Base-by-base conservation (phyloP, 2,888 invertebrate genomes). In the Synergus umbraculus region DNA sequence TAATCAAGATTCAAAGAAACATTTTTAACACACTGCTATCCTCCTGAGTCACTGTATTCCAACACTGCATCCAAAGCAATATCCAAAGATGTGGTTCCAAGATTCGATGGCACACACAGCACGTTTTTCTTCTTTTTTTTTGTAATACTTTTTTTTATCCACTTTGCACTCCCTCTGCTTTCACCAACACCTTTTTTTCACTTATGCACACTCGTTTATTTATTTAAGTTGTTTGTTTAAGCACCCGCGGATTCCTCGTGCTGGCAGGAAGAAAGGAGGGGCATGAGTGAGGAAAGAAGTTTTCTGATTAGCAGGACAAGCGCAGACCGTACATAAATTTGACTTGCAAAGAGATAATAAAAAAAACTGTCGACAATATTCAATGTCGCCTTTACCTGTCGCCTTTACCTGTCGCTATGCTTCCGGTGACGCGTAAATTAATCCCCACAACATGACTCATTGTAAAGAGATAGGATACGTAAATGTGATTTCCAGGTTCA, bases 1-100 rank as follows among this genome's bases (percentile, higher is more conserved):
- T 78, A 69, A 5, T 63, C 29, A 18, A 79, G 79, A 58, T 78
- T 78, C 76, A 76, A 76, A 44, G 9, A 58, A 3, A 46, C 13
- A 46, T 46, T 49, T 49, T 69, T 69, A 69, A 29, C 69, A 54
- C 79, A 79, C 77, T 82, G 54, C 1, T 73, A 83, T 86, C 85
- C 88, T 88, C 87, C 87, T 83, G 82, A 86, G 83, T 84, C 89
- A 87, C 88, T 86, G 85, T 85, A 87, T 88, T 88, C 87, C 88
- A 88, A 86, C 88, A 87, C 86, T 87, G 86, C 84, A 88, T 86
- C 86, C 84, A 83, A 81, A 73, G 49, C 49, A 73, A 67, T 49
- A 49, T 54, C 69, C 64, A 54, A 76, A 63, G 76, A 73, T 44
- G 67, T 54, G 29, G 79, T 37, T 73, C 76, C 79, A 78, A 69